Evolutionary conservation across 2,888 invertebrate genomes (phyloP), one percentile per base, ranked within the genome.

Genomic region (Axea sp.): DNA sequence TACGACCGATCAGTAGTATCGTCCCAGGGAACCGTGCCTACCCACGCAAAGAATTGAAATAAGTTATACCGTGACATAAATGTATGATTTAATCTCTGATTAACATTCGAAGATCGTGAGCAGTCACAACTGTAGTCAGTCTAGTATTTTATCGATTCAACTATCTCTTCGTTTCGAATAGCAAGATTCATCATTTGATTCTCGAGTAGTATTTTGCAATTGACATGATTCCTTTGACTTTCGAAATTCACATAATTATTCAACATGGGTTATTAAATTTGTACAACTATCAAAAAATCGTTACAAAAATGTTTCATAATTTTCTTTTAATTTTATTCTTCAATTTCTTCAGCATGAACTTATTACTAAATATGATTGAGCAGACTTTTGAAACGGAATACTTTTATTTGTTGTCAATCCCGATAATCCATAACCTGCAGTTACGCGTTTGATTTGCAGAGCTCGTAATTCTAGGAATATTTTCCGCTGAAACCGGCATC

Each of bases 241-340:
- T 53, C 45, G 19, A 19, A 33, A 30, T 47, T 19, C 9, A 35
- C 17, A 35, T 47, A 1, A 15, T 11, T 14, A 49, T 33, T 11
- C 35, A 31, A 1, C 11, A 7, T 8, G 3, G 1, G 9, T 33
- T 39, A 15, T 22, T 8, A 45, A 37, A 9, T 6, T 22, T 60
- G 24, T 53, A 49, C 1, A 45, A 39, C 17, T 26, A 57, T 69
- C 22, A 39, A 53, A 65, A 69, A 35, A 28, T 37, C 8, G 7
- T 19, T 59, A 31, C 7, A 35, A 53, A 47, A 64, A 43, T 43
- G 26, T 9, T 19, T 24, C 28, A 28, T 5, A 9, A 28, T 9
- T 28, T 28, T 51, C 15, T 47, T 53, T 55, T 53, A 47, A 60
- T 55, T 53, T 47, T 5, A 24, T 76, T 77, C 71, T 72, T 75